Conservation (phyloP, 1,140 invertebrate species). For the Cyclina sinensis region DNA sequence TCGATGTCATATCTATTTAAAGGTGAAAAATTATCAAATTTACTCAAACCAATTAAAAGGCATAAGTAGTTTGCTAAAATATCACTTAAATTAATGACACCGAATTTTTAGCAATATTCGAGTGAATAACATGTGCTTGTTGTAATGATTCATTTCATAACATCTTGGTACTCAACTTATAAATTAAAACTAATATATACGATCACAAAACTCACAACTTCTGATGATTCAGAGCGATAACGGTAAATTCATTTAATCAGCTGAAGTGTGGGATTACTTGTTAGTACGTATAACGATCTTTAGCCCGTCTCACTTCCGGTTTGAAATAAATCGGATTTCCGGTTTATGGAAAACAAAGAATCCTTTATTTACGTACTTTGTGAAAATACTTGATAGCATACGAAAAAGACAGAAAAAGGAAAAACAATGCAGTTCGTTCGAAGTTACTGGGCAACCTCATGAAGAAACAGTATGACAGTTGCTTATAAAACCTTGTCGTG, state of each 20-base stretch:
- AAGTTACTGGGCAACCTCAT: no score
- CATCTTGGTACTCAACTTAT: not conserved
- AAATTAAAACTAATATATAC: not conserved
- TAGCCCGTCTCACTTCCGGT: constrained; percentile 2
- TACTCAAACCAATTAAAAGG: no score
- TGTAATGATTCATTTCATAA: no score
- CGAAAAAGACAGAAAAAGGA: not conserved
- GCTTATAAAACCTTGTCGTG: no score
- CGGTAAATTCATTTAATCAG: constrained; percentile 9
- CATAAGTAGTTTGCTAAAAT: no score
- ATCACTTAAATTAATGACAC: no score
- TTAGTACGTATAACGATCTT: constrained; percentile 23
- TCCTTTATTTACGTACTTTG: not conserved
- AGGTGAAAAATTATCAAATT: no score
- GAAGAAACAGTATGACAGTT: no score
- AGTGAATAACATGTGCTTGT: no score
- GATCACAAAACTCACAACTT: not conserved
- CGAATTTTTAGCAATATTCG: no score
- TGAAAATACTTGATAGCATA: not conserved
- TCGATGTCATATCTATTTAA: no score
- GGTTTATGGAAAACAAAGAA: constrained; percentile 16
- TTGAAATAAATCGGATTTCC: constrained; percentile 42
- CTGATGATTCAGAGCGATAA: not conserved
- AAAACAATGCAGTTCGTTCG: no score
- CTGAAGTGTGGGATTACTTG: constrained; percentile 37